These are phyloP conservation scores for Orthosia cruda DNA, from an alignment of 2,888 invertebrate species.

Conservation along the genomic window DNA sequence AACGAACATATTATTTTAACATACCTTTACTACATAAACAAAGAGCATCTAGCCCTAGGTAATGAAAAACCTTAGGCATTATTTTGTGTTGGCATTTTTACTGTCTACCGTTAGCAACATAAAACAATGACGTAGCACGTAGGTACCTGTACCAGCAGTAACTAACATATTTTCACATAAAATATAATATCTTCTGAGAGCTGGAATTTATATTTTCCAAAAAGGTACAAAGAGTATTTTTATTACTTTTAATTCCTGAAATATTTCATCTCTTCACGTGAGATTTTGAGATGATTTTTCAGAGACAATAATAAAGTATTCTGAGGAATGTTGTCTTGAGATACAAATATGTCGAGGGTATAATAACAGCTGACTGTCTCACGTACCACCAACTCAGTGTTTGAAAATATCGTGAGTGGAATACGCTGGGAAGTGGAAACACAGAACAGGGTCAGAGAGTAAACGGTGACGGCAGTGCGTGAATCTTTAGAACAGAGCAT, in stretches of 20 bases:
- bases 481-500: constrained; percentile 19
- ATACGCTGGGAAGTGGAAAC: constrained; percentile 41
- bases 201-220: constrained; percentile 36
- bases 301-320: too few species aligned
- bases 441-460: constrained; percentile 25
- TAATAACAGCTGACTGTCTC: constrained; percentile 59
- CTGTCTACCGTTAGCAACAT: background rate
- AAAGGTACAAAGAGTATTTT: constrained; percentile 34
- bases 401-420: constrained; percentile 65
- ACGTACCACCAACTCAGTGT: constrained; percentile 63
- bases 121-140: background rate
- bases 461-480: constrained; percentile 17
- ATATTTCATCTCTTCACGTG: constrained; percentile 51
- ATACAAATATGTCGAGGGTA: constrained; percentile 64
- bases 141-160: background rate
- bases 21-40: too few species aligned
- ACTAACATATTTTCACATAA: constrained; percentile 8
- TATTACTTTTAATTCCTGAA: constrained; percentile 44
- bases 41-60: too few species aligned
- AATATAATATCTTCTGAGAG: constrained; percentile 15
- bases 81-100: background rate
- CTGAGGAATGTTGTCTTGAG: constrained; percentile 40
- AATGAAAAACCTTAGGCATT: too few species aligned
- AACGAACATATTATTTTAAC: too few species aligned
- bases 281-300: constrained; percentile 59